These are phyloP conservation scores for Lacerta bilineata DNA, from an alignment of 2,797 vertebrate genomes.

Conservation along the genomic window DNA sequence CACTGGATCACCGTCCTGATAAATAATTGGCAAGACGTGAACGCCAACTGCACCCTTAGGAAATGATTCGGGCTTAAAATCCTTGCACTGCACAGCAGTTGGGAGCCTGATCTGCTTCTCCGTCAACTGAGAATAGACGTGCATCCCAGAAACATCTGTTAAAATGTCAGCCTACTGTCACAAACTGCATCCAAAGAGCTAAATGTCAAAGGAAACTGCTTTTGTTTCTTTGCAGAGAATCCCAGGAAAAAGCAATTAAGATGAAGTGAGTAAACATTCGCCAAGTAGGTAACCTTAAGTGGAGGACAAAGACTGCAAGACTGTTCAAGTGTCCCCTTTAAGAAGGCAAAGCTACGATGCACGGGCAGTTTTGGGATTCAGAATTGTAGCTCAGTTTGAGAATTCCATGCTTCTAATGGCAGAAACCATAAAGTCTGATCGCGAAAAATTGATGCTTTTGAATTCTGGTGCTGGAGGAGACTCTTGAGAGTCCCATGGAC, in stretches of 20 bases:
- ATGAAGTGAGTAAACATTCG: not conserved
- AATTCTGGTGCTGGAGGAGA: too few relatives aligned
- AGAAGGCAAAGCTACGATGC: not conserved
- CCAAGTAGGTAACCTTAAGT: not conserved
- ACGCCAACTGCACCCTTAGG: not conserved
- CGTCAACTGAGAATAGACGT: not conserved
- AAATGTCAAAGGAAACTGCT: not conserved
- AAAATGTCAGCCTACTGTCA: not conserved
- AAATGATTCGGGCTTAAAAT: not conserved
- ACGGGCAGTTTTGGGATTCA: not conserved
- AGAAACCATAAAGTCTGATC: too few relatives aligned
- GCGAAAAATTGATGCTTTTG: too few relatives aligned
- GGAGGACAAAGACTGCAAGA: not conserved
- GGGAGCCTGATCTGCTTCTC: not conserved
- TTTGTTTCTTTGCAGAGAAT: not conserved
- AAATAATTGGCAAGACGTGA: not conserved
- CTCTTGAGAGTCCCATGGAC: too few relatives aligned
- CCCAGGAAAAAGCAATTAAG: slow-evolving; percentile 11
- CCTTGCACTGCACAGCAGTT: not conserved
- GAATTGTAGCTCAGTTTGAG: too few relatives aligned
- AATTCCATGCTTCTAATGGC: not conserved
- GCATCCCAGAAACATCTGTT: slow-evolving; percentile 1
- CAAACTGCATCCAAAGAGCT: not conserved
- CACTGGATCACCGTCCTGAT: not conserved
- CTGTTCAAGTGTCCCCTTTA: not conserved